Evolutionary conservation across 1,140 invertebrate genomes (phyloP).

Genomic region (Platorchestia sp.): DNA sequence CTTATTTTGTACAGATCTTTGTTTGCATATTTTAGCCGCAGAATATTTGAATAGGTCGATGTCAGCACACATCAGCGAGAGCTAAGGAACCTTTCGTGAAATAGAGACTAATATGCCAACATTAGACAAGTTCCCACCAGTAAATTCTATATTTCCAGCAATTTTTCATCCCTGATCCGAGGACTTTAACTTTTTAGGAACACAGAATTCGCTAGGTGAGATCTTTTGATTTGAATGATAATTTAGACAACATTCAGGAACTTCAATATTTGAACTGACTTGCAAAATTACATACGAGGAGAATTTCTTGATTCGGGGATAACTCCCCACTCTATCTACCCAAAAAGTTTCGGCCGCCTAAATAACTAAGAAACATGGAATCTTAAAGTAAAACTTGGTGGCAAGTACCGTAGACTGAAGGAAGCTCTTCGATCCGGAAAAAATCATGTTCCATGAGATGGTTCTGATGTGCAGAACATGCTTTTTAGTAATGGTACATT

Average conservation of each 20-base stretch:
- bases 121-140: not conserved
- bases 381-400: not conserved
- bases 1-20: not conserved
- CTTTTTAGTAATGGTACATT: not conserved
- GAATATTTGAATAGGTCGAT: no score
- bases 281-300: not conserved
- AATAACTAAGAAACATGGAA: not conserved
- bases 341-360: not conserved
- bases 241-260: not conserved
- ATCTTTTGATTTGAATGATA: not conserved
- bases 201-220: no score
- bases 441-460: not conserved
- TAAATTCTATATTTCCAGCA: not conserved
- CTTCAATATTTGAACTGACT: not conserved
- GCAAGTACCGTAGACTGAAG: not conserved
- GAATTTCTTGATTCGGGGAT: not conserved
- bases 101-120: no score
- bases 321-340: not conserved
- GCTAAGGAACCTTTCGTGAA: no score
- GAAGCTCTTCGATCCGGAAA: not conserved
- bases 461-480: not conserved
- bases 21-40: not conserved
- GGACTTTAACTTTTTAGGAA: no score
- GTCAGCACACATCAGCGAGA: no score
- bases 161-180: no score